These are phyloP conservation scores for Rhabdornis inornatus DNA, from an alignment of 2,113 vertebrate species.

Conservation along the genomic window DNA sequence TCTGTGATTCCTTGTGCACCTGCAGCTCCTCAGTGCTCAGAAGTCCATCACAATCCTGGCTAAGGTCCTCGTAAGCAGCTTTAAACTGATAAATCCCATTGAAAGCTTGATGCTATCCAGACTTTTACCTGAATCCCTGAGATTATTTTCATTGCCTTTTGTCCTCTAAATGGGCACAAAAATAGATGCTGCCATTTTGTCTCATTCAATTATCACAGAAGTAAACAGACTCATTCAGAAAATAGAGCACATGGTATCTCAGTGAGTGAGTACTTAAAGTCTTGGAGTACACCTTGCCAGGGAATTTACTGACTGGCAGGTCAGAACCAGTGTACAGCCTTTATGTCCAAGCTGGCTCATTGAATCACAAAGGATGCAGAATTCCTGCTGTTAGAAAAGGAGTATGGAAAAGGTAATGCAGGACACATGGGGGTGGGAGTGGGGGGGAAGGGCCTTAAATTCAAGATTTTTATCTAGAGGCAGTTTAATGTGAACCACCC, in stretches of 20 bases:
- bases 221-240: not conserved
- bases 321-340: not conserved
- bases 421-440: fast-evolving
- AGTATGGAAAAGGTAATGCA: fast-evolving
- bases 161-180: not conserved
- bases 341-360: not conserved
- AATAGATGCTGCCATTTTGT: not conserved
- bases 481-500: not conserved
- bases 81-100: not conserved
- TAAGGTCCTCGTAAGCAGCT: fast-evolving
- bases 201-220: not conserved
- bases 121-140: not conserved
- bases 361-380: not conserved
- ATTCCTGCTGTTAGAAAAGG: not conserved
- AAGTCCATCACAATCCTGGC: not conserved
- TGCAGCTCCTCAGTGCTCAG: not conserved
- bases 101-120: not conserved
- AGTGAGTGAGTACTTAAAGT: not conserved
- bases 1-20: not conserved
- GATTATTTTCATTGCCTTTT: not conserved
- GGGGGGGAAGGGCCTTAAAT: not conserved
- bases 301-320: not conserved
- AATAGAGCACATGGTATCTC: fast-evolving
- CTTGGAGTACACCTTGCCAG: not conserved
- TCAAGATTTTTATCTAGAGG: not conserved